phyloP scores from a whole-genome alignment of 2,797 vertebrate genomes.

The Chaenodraco wilsoni region DNA sequence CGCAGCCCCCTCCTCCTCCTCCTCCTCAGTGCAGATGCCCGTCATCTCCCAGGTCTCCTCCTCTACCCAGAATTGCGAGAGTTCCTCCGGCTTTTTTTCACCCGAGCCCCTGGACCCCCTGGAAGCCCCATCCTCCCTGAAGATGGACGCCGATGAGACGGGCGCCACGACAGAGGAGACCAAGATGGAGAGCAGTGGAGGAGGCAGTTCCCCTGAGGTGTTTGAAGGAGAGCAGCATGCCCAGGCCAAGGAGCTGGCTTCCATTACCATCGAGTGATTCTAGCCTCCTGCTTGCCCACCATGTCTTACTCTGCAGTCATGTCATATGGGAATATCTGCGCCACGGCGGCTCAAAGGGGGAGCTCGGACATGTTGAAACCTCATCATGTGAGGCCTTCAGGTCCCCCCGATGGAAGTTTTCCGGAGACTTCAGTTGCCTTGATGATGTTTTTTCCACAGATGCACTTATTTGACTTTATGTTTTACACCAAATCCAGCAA shows the following conservation, averaged over 20 bases:
- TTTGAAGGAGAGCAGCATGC: constrained; percentile 79
- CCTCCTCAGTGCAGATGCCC: constrained; percentile 96
- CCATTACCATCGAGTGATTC: constrained; percentile 89
- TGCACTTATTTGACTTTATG: constrained; percentile 39
- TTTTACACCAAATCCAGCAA: constrained; percentile 35
- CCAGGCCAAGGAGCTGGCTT: constrained; percentile 88
- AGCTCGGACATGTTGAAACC: constrained; percentile 25
- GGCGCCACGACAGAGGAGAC: constrained; percentile 73
- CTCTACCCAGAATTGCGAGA: constrained; percentile 97
- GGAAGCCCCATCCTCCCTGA: constrained; percentile 82
- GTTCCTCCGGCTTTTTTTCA: constrained; percentile 85
- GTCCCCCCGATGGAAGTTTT: constrained; percentile 23
- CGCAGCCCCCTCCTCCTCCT: constrained; percentile 74
- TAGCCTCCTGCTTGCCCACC: constrained; percentile 50
- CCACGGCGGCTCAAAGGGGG: constrained; percentile 16
- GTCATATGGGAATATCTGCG: constrained; percentile 65
- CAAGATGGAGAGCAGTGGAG: constrained; percentile 73
- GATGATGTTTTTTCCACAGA: constrained; percentile 37
- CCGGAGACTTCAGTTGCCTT: constrained; percentile 42
- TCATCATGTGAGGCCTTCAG: constrained; percentile 29
- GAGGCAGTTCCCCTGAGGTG: constrained; percentile 81
- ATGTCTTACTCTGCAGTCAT: constrained; percentile 64
- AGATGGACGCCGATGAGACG: constrained; percentile 55
- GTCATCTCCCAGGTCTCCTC: constrained; percentile 99
- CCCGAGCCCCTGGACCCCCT: constrained; percentile 86